phyloP scores from a whole-genome alignment of 2,888 invertebrate species.

The Scotopteryx bipunctaria region DNA sequence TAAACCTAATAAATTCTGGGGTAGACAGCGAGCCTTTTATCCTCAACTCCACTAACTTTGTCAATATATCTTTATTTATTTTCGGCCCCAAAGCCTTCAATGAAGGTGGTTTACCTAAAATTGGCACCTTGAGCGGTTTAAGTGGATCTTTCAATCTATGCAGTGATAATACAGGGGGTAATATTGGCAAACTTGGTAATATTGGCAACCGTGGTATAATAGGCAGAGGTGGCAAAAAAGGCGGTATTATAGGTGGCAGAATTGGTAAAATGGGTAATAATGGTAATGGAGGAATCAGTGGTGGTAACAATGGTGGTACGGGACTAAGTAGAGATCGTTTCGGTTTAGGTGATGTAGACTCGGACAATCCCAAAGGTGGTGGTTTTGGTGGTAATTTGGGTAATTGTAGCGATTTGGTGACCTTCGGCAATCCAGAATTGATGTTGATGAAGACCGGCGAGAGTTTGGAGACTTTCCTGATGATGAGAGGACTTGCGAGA shows the following conservation, averaged over 20 bases:
- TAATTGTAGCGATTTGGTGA: slow-evolving; percentile 30
- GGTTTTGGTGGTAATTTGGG: slow-evolving; percentile 42
- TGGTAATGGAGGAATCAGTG: slow-evolving; percentile 38
- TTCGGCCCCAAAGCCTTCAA: slow-evolving; percentile 47
- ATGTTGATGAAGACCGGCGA: slow-evolving; percentile 59
- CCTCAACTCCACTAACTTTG: slow-evolving; percentile 54
- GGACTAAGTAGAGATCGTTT: slow-evolving; percentile 34
- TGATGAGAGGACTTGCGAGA: slow-evolving; percentile 45
- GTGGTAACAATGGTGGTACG: slow-evolving; percentile 38
- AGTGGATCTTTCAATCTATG: slow-evolving; percentile 33
- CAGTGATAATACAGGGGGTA: slow-evolving; percentile 38
- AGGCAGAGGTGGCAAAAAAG: slow-evolving; percentile 37
- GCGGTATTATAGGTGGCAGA: slow-evolving; percentile 34
- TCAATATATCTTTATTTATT: slow-evolving; percentile 42
- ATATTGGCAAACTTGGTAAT: slow-evolving; percentile 37
- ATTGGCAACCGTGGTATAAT: slow-evolving; percentile 37
- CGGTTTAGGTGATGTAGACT: slow-evolving; percentile 20
- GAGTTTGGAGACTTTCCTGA: slow-evolving; percentile 49
- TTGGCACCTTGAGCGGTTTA: slow-evolving; percentile 47
- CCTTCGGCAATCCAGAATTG: slow-evolving; percentile 41
- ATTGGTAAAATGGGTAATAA: slow-evolving; percentile 38
- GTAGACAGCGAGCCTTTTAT: slow-evolving; percentile 53
- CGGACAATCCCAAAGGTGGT: slow-evolving; percentile 30
- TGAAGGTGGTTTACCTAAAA: slow-evolving; percentile 43
- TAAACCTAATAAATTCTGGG: slow-evolving; percentile 54